These are phyloP conservation scores for Calliopum simillimum DNA, from an alignment of 2,888 invertebrate species.

Conservation along the genomic window DNA sequence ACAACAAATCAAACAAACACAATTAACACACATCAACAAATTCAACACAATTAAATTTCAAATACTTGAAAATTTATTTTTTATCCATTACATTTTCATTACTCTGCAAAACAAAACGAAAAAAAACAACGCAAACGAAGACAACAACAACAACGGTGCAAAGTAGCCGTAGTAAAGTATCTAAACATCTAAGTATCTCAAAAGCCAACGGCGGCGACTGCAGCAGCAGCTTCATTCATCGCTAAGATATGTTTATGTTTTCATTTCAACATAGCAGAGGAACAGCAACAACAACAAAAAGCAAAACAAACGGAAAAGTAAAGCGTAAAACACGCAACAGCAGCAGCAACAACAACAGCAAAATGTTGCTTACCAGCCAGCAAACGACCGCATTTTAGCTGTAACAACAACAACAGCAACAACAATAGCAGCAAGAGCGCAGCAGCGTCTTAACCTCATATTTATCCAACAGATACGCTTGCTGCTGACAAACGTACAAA, in stretches of 20 bases:
- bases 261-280: constrained; percentile 33
- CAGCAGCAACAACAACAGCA: constrained; percentile 35
- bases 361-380: constrained; percentile 1
- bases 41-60: constrained; percentile 25
- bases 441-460: constrained; percentile 65
- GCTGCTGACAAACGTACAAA: constrained; percentile 40
- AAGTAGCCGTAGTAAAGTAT: constrained; percentile 4
- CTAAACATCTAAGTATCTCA: not conserved
- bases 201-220: not conserved
- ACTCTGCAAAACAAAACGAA: not conserved
- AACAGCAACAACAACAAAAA: constrained; percentile 16
- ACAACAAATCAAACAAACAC: not conserved
- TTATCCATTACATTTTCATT: not conserved
- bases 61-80: not conserved
- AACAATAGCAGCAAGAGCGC: constrained; percentile 19
- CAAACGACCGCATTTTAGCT: not conserved
- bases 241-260: constrained; percentile 35
- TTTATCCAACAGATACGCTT: constrained; percentile 64
- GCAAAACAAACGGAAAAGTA: constrained; percentile 4
- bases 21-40: constrained; percentile 1
- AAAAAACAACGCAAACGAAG: not conserved
- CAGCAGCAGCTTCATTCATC: constrained; percentile 29
- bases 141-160: not conserved
- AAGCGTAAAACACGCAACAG: constrained; percentile 21
- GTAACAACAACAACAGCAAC: constrained; percentile 23